phyloP scores from a whole-genome alignment of 2,888 invertebrate species.

The Phyllotreta striolata region DNA sequence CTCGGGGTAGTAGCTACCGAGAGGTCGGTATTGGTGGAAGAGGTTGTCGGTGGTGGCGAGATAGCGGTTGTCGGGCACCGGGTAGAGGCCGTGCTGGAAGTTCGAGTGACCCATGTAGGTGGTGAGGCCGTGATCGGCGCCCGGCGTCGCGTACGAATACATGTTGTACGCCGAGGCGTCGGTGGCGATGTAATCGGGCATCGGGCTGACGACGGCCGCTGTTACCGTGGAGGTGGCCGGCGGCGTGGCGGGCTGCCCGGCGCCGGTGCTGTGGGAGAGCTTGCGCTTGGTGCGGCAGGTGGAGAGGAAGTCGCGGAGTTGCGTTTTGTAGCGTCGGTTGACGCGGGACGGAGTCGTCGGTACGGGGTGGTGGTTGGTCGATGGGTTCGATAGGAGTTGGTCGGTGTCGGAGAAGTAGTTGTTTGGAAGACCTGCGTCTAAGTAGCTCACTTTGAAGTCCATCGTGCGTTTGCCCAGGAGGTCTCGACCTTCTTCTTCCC shows the following conservation, averaged over 20 bases:
- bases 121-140: slow-evolving; percentile 67
- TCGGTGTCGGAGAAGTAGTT: slow-evolving; percentile 90
- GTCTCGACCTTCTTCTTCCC: slow-evolving; percentile 98
- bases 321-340: slow-evolving; percentile 91
- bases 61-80: slow-evolving; percentile 70
- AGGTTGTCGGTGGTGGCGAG: slow-evolving; percentile 82
- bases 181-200: slow-evolving; percentile 74
- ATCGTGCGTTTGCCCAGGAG: slow-evolving; percentile 96
- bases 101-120: slow-evolving; percentile 76
- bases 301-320: slow-evolving; percentile 89
- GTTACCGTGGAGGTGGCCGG: slow-evolving; percentile 60
- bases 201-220: slow-evolving; percentile 63
- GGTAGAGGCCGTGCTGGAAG: slow-evolving; percentile 70
- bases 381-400: slow-evolving; percentile 71
- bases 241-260: slow-evolving; percentile 58
- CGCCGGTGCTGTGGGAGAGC: slow-evolving; percentile 56
- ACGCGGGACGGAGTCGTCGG: slow-evolving; percentile 73
- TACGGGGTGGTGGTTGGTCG: slow-evolving; percentile 59
- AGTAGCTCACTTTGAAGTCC: slow-evolving; percentile 98
- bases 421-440: slow-evolving; percentile 92
- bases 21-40: slow-evolving; percentile 89
- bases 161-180: slow-evolving; percentile 69
- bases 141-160: slow-evolving; percentile 79
- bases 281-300: slow-evolving; percentile 75
- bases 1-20: slow-evolving; percentile 82